Conservation (phyloP, 2,113 vertebrate species). For the Xenopus tropicalis region UCB_Xtro_10.0 CM004444.2:132577501-132578000, state of each 20-base stretch:
- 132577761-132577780: slow-evolving; percentile 15
- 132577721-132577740: slow-evolving; percentile 1
- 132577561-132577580: neutral
- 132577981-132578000: neutral
- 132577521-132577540: too few relatives aligned
- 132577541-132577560: too few relatives aligned
- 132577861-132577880: neutral
- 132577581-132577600: neutral
- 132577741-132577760: slow-evolving; percentile 15
- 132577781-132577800: slow-evolving; percentile 2
- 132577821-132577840: neutral
- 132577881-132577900: too few relatives aligned
- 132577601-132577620: slow-evolving; percentile 7
- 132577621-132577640: neutral
- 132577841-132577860: neutral
- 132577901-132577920: neutral
- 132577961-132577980: neutral
- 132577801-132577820: slow-evolving; percentile 15
- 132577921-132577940: neutral
- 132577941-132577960: neutral
- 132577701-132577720: slow-evolving; percentile 11
- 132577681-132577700: neutral
- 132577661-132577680: slow-evolving; percentile 2
- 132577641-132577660: slow-evolving; percentile 4
- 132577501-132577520: neutral